Evolutionary conservation across 2,888 invertebrate genomes (phyloP), one percentile per base, ranked within the genome.

Genomic region (Eupithecia abbreviata): DNA sequence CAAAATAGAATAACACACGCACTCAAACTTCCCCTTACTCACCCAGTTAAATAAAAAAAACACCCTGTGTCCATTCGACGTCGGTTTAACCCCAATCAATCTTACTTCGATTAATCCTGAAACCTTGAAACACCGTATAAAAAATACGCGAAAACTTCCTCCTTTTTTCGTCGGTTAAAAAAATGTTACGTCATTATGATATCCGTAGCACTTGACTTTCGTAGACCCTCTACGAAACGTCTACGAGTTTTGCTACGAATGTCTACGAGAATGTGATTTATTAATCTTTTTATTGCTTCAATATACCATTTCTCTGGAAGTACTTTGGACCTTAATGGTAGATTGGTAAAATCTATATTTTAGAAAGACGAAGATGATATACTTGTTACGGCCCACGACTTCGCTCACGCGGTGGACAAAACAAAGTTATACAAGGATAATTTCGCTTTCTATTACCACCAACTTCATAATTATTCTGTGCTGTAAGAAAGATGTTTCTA

Each of bases 171-270:
- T 12, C 10, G 30, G 62, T 62, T n/a, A 42, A 68, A 68, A 68
- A 68, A 68, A 68, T 12, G 12, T 69, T 45, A 69, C 69, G 69
- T 69, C 43, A 69, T 47, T 12, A 43, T 67, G 65, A 45, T 47
- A 18, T 69, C 47, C 69, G 69, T 69, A 69, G 69, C n/a, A 45
- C 69, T 30, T 47, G 69, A n/a, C 45, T 47, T 45, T 69, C 69
- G 69, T 69, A 69, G 69, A 69, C 45, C 18, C 30, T 69, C n/a
- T 47, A 45, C 30, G 30, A 30, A 69, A 45, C 18, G 47, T 69
- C 69, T 69, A 69, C 69, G 69, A 30, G 13, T 69, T 47, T 18
- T 18, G 69, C 69, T 49, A 18, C 47, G 47, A 69, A 45, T 12
- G 69, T 69, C 69, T 45, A 45, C 47, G 45, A 69, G n/a, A 69